Percentiles rank a stretch among this genome's conserved stretches.
These are phyloP conservation scores for Caerostris extrusa DNA, from an alignment of 1,140 invertebrate genomes.

Conservation along the genomic window DNA sequence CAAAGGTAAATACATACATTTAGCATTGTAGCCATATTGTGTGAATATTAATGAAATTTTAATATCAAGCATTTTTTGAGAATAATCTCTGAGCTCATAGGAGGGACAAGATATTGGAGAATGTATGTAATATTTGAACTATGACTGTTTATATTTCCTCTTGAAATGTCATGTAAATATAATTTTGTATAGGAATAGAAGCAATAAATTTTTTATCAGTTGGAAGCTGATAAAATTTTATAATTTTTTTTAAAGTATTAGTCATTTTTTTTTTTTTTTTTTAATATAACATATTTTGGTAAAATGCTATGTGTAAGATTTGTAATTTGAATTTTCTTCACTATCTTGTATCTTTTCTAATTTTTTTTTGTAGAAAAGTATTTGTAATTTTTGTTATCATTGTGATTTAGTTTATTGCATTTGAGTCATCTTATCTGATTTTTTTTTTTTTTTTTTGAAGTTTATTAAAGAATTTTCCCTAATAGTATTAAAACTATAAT, in stretches of 20 bases:
- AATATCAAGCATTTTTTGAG: not conserved
- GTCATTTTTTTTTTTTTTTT: conserved; percentile 50
- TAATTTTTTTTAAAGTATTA: conserved; percentile 54
- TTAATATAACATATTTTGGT: conserved; percentile 20
- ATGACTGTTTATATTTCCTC: conserved; percentile 59
- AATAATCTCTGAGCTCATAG: not conserved
- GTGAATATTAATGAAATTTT: not conserved
- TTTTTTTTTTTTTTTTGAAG: not conserved
- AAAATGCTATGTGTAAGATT: conserved; percentile 37
- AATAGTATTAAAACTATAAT: not conserved
- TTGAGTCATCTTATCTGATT: conserved; percentile 4
- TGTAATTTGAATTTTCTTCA: not conserved
- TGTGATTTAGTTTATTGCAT: conserved; percentile 27
- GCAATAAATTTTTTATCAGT: conserved; percentile 50
- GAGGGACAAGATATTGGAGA: not conserved
- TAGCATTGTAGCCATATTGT: conserved; percentile 56
- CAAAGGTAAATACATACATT: conserved; percentile 35
- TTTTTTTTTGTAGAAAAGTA: conserved; percentile 1
- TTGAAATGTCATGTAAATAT: conserved; percentile 72
- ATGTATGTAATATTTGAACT: conserved; percentile 43
- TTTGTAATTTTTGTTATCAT: not conserved
- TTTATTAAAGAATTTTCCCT: not conserved
- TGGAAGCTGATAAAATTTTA: conserved; percentile 57
- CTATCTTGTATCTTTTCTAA: not conserved
- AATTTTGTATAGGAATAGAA: conserved; percentile 68